Conservation (phyloP, 2,888 invertebrate genomes). For the Dryobotodes eremita region DNA sequence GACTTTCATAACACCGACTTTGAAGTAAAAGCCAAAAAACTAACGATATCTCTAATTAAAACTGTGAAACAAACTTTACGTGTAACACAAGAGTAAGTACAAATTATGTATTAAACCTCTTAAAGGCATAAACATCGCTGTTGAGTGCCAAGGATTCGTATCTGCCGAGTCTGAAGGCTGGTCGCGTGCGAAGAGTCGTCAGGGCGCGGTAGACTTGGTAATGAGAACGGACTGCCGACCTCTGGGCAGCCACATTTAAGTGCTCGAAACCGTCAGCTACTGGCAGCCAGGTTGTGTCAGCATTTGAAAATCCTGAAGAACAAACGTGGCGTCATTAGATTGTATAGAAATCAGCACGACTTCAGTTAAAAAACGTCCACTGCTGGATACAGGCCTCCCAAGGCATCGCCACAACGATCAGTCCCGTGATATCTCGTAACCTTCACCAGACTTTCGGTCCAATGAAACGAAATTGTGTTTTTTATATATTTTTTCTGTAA, state of each 20-base stretch:
- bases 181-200: constrained; percentile 88
- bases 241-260: constrained; percentile 91
- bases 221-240: constrained; percentile 87
- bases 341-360: neutral
- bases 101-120: constrained; percentile 79
- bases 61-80: neutral
- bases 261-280: constrained; percentile 91
- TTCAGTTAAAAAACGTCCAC: neutral
- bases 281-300: constrained; percentile 92
- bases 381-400: neutral
- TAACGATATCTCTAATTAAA: neutral
- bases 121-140: constrained; percentile 90
- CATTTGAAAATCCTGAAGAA: constrained; percentile 90
- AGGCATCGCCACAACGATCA: neutral
- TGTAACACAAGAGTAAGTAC: neutral
- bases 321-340: neutral
- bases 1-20: neutral
- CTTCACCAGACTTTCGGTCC: neutral
- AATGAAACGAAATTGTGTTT: neutral
- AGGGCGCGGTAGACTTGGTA: constrained; percentile 89
- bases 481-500: neutral
- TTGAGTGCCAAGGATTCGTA: constrained; percentile 88
- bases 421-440: too few species aligned
- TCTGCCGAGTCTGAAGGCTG: constrained; percentile 89
- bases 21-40: neutral